Percentiles rank a stretch among this genome's conserved stretches.
phyloP scores from a whole-genome alignment of 2,888 invertebrate species.

The Neria commutata region DNA sequence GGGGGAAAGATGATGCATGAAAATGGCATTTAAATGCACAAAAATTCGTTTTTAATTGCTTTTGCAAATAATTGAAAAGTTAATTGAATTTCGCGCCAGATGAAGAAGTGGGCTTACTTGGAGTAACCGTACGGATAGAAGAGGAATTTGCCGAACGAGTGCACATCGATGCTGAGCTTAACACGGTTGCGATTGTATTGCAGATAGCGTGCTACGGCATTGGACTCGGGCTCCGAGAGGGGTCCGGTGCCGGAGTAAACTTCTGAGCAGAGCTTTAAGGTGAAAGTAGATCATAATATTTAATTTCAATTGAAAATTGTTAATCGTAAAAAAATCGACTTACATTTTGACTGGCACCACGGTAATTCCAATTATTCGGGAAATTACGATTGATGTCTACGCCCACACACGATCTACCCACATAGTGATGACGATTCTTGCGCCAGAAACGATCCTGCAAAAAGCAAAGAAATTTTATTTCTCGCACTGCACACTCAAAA shows the following conservation, averaged over 20 bases:
- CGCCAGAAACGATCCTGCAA: slow-evolving; percentile 68
- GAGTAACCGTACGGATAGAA: slow-evolving; percentile 62
- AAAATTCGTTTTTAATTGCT: slow-evolving; percentile 46
- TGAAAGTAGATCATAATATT: slow-evolving; percentile 21
- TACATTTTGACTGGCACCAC: slow-evolving; percentile 64
- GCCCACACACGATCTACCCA: slow-evolving; percentile 66
- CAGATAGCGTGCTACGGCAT: slow-evolving; percentile 54
- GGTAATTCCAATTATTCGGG: slow-evolving; percentile 70
- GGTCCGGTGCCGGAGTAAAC: slow-evolving; percentile 57
- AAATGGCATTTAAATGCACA: slow-evolving; percentile 29
- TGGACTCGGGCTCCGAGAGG: slow-evolving; percentile 59
- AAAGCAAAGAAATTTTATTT: slow-evolving; percentile 1
- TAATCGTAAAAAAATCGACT: slow-evolving; percentile 15
- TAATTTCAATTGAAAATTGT: slow-evolving; percentile 29
- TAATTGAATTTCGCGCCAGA: slow-evolving; percentile 43
- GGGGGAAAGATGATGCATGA: not conserved
- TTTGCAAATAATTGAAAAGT: slow-evolving; percentile 52
- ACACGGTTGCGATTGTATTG: slow-evolving; percentile 56
- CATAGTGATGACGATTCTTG: slow-evolving; percentile 69
- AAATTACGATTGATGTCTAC: slow-evolving; percentile 81
- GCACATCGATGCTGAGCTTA: slow-evolving; percentile 60
- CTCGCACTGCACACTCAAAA: not conserved
- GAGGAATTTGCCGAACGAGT: slow-evolving; percentile 61
- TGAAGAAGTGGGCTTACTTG: slow-evolving; percentile 39
- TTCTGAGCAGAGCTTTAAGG: slow-evolving; percentile 57